Percentiles rank a stretch among this genome's conserved stretches.
Conservation (phyloP, 2,888 invertebrate species). For the Dynastes tityus region DNA sequence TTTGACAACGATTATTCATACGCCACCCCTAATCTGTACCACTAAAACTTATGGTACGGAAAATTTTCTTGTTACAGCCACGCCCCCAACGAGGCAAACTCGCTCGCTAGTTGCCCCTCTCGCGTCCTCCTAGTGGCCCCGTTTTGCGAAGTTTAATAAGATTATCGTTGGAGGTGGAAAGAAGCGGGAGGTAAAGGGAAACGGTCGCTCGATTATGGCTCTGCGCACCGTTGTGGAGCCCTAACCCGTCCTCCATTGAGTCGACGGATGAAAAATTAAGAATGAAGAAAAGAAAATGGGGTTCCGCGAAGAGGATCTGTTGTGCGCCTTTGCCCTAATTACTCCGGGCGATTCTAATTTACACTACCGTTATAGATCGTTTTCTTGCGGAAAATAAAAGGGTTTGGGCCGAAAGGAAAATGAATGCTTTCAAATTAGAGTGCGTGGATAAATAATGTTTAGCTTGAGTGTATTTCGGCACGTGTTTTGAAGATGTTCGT, state of each 20-base stretch:
- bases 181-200: background rate
- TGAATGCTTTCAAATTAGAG: too few species aligned
- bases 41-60: slow-evolving; percentile 51
- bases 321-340: slow-evolving; percentile 11
- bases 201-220: slow-evolving; percentile 2
- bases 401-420: too few species aligned
- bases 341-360: background rate
- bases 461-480: too few species aligned
- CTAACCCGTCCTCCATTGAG: slow-evolving; percentile 30
- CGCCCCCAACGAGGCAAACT: background rate
- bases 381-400: too few species aligned
- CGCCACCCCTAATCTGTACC: slow-evolving; percentile 46
- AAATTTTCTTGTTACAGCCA: slow-evolving; percentile 42
- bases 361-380: too few species aligned
- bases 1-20: slow-evolving; percentile 51
- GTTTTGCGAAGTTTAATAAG: slow-evolving; percentile 35
- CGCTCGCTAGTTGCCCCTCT: background rate
- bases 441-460: too few species aligned
- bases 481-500: too few species aligned
- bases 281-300: background rate
- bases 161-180: slow-evolving; percentile 21
- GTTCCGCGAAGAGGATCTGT: background rate
- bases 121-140: background rate
- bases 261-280: slow-evolving; percentile 39
- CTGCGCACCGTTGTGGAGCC: slow-evolving; percentile 11